phyloP scores from a whole-genome alignment of 2,888 invertebrate species.

The Thymelicus acteon region DNA sequence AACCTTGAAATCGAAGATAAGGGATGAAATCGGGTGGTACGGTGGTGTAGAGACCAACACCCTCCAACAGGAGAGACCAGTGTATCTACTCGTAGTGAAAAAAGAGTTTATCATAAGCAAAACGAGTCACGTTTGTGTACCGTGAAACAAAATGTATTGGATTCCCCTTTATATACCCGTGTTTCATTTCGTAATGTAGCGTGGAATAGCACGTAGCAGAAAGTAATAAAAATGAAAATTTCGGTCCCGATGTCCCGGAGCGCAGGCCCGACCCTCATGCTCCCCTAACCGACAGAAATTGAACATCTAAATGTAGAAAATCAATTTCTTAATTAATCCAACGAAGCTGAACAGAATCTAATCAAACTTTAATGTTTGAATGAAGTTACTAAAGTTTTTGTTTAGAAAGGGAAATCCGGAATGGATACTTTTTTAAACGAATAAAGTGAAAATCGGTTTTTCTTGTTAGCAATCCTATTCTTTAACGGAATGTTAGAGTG shows the following conservation, averaged over 20 bases:
- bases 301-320: conserved; percentile 16
- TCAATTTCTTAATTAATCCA: conserved; percentile 27
- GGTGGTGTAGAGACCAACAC: not conserved
- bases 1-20: too few species aligned
- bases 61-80: not conserved
- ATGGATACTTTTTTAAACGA: not conserved
- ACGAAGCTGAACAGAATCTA: not conserved
- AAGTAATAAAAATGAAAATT: conserved; percentile 25
- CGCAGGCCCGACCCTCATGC: conserved; percentile 6
- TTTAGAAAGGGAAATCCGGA: not conserved
- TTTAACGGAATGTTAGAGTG: too few species aligned
- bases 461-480: too few species aligned
- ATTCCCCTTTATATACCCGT: conserved; percentile 17
- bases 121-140: not conserved
- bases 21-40: too few species aligned
- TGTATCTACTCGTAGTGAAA: not conserved
- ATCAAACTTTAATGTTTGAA: conserved; percentile 1
- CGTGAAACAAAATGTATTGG: not conserved
- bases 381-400: not conserved
- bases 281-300: conserved; percentile 5
- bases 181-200: conserved; percentile 20
- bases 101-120: not conserved
- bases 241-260: conserved; percentile 12
- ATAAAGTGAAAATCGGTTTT: too few species aligned
- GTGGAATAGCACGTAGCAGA: conserved; percentile 20